Evolutionary conservation across 2,797 vertebrate genomes (phyloP), one percentile per base, ranked within the genome.

Genomic region (Microchirus variegatus): DNA sequence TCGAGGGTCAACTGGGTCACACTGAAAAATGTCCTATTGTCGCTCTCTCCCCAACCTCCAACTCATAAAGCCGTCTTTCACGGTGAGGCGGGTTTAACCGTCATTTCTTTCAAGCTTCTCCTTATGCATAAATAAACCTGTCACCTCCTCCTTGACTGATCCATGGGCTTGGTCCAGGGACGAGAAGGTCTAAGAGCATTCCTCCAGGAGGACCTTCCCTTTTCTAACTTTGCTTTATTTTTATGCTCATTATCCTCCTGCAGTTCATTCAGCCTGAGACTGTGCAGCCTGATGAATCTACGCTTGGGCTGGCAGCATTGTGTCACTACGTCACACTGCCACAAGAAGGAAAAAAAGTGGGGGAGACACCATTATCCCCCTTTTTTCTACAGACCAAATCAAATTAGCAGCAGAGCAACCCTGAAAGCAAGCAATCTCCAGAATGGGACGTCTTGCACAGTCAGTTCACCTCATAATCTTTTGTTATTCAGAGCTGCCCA

Each of bases 381-480:
- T 91, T 89, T 91, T 89, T 88, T 84, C 87, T 84, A 73, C 78
- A 77, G 82, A 91, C 86, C 90, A 91, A 91, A 91, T 91, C 87
- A 88, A 90, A 92, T 93, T 92, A 91, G 88, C 85, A 66, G 83
- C 76, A 80, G 78, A 70, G 51, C 60, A 56, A 70, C 75, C 64
- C 69, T 86, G 80, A 89, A 81, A 86, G 83, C 80, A 56, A 58
- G 67, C 64, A 63, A 69, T 78, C 78, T 81, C 70, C 56, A 58
- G 70, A 86, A 78, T 55, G 73, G 72, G 66, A 60, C 66, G 55
- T 81, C 81, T 73, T 68, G 63, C 61, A 71, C 82, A 11, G 57
- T 70, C 53, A 5, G 48, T 58, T 51, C 64, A 65, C 51, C 73
- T 53, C 69, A 62, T 22, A 64, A 73, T 8, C 59, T 49, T 83